Percentiles rank a stretch among this genome's conserved stretches.
phyloP scores from a whole-genome alignment of 2,888 invertebrate genomes.

The Macaria liturata region DNA sequence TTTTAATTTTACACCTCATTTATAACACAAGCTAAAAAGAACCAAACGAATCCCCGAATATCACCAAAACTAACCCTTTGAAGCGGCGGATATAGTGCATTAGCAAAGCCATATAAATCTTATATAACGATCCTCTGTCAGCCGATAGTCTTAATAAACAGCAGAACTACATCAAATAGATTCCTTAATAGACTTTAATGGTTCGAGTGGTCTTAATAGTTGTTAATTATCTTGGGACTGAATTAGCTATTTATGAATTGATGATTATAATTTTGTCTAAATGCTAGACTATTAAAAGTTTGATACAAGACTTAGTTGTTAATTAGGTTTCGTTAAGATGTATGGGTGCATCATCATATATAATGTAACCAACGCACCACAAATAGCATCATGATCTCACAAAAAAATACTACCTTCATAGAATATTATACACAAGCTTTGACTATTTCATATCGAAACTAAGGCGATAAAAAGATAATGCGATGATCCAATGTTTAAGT shows the following conservation, averaged over 20 bases:
- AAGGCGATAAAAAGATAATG: too few species aligned
- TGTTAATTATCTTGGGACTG: constrained; percentile 35
- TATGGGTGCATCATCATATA: too few species aligned
- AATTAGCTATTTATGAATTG: constrained; percentile 35
- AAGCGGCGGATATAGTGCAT: constrained; percentile 43
- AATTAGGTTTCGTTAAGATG: too few species aligned
- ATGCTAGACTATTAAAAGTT: constrained; percentile 37
- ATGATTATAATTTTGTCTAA: constrained; percentile 34
- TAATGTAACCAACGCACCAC: too few species aligned
- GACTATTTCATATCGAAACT: too few species aligned
- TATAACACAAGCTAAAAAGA: background rate
- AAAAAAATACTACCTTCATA: too few species aligned
- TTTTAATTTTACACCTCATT: background rate
- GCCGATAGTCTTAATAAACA: too few species aligned
- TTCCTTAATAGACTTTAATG: constrained; percentile 40
- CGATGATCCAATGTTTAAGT: too few species aligned
- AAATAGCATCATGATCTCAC: too few species aligned
- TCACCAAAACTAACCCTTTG: constrained; percentile 36
- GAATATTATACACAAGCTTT: too few species aligned
- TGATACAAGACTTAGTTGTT: too few species aligned
- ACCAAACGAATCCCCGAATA: constrained; percentile 9
- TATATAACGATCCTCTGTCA: too few species aligned
- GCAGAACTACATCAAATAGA: constrained; percentile 27
- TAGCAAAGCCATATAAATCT: constrained; percentile 44
- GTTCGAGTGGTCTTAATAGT: constrained; percentile 27